phyloP scores from a whole-genome alignment of 2,888 invertebrate species.

The Autographa gamma region DNA sequence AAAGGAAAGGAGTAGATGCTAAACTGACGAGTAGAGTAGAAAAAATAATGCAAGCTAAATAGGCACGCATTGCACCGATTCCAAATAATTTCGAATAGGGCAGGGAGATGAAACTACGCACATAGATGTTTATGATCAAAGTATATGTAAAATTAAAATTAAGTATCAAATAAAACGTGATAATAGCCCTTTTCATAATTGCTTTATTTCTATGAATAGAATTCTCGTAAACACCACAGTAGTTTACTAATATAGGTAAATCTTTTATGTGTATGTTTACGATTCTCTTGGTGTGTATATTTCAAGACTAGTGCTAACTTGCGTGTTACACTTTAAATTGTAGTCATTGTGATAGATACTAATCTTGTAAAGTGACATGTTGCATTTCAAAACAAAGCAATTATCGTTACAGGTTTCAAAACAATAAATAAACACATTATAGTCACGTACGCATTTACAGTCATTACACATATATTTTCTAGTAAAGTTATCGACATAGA shows the following conservation, averaged over 20 bases:
- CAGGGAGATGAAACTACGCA: background rate
- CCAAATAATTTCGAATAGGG: too few species aligned
- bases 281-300: background rate
- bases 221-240: too few species aligned
- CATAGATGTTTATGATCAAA: background rate
- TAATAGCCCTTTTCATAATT: too few species aligned
- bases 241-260: background rate
- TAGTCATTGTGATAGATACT: background rate
- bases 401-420: constrained; percentile 1
- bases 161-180: too few species aligned
- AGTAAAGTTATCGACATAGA: too few species aligned
- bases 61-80: too few species aligned
- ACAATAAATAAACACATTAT: background rate
- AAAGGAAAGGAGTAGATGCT: too few species aligned
- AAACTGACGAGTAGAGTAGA: too few species aligned
- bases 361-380: constrained; percentile 4
- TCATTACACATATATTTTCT: background rate
- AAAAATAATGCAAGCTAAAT: too few species aligned
- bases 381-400: background rate
- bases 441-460: background rate
- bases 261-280: background rate
- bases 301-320: constrained; percentile 1
- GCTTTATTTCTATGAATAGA: too few species aligned
- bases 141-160: too few species aligned
- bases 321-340: constrained; percentile 1